Base-by-base conservation (phyloP, 2,113 vertebrate genomes). In the Scophthalmus maximus region DNA sequence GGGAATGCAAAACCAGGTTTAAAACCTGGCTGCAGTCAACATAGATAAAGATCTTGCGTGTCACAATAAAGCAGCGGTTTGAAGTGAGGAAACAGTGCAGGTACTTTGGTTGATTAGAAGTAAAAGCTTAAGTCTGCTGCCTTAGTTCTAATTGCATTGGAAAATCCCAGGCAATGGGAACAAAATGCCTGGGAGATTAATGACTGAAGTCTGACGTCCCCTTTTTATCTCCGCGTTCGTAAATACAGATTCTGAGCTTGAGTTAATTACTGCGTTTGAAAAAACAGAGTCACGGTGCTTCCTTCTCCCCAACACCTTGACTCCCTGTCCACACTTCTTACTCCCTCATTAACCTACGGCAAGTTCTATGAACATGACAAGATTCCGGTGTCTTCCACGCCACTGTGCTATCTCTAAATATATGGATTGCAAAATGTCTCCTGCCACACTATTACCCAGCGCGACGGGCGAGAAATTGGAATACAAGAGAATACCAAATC, bases 191-290 rank as follows among this genome's bases (percentile, higher is more conserved):
- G 40, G 8, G 29, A 78, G 73, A 88, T 75, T 53, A 82, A 90
- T 77, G 77, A 68, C 53, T 57, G 49, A n/a, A n/a, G n/a, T 34
- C 65, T 81, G 73, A 68, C 74, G 55, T 78, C 80, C 59, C n/a
- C 15, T 46, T 85, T 89, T 81, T 70, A 73, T 82, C 73, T 68
- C 42, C 3, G 44, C 36, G 49, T 69, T 79, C 58, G 26, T 57
- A 52, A 40, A 42, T 69, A 70, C 23, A 49, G 53, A 53, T 71
- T 82, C 58, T 56, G 55, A 81, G 49, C 47, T 67, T 2, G 20
- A 68, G 36, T 78, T 88, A 85, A 87, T 88, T 86, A 65, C 36
- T 36, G 12, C 22, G 68, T 71, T 85, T 85, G 60, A 62, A 64
- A 74, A 76, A 50, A 25, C 14, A 25, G 12, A 51, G 63, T 68